Percentiles rank a stretch among this genome's conserved stretches.
Conservation (phyloP, 1,140 invertebrate species). For the Achroia grisella region DNA sequence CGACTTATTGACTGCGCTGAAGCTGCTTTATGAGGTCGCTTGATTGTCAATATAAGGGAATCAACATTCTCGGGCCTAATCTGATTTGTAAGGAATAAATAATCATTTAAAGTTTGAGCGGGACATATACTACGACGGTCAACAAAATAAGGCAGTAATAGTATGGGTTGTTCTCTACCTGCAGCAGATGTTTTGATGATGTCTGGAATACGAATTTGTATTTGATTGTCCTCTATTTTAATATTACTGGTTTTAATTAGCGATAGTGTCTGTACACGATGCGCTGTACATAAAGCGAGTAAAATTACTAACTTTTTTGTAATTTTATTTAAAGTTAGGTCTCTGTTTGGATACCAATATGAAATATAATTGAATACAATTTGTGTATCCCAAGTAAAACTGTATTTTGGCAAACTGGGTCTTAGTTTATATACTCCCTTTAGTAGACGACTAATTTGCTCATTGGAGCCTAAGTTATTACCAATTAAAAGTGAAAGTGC, state of each 20-base stretch:
- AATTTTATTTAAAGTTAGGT: neutral
- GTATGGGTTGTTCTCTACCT: neutral
- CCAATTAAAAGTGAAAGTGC: constrained; percentile 1
- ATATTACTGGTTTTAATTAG: neutral
- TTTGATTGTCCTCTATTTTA: neutral
- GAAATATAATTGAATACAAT: constrained; percentile 6
- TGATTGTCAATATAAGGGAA: neutral
- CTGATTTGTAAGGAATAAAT: neutral
- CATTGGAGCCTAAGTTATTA: neutral
- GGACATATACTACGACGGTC: neutral
- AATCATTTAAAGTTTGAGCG: neutral
- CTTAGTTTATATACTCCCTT: constrained; percentile 23
- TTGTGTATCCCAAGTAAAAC: constrained; percentile 21
- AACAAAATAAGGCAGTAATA: neutral
- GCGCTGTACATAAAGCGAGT: neutral
- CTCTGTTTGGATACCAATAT: neutral
- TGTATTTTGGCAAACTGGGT: constrained; percentile 22
- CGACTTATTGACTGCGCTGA: neutral
- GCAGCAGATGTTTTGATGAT: neutral
- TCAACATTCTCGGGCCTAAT: neutral
- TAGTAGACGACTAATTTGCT: constrained; percentile 13
- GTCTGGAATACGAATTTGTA: neutral
- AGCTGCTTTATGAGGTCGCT: neutral
- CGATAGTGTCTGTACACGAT: constrained; percentile 1
- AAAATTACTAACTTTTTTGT: neutral